Percentiles rank a stretch among this genome's conserved stretches.
phyloP scores from a whole-genome alignment of 2,797 vertebrate genomes.

The Toxotes lorentzi region DNA sequence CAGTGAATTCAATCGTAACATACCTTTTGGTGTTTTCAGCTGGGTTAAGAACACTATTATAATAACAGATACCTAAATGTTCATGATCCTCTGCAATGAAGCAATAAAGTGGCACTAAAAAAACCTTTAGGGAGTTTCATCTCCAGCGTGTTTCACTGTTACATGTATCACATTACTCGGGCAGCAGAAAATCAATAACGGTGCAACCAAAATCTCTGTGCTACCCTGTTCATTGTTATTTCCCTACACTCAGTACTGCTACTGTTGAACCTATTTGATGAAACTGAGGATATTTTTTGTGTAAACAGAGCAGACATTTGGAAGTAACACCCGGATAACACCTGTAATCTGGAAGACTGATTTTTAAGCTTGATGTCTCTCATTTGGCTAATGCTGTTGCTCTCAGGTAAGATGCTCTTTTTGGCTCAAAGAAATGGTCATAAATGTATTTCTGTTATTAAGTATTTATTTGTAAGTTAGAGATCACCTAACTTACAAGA shows the following conservation, averaged over 20 bases:
- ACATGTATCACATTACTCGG: slow-evolving; percentile 80
- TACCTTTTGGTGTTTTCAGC: neutral
- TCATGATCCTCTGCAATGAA: slow-evolving; percentile 9
- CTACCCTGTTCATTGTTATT: slow-evolving; percentile 45
- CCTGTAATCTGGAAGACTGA: slow-evolving; percentile 11
- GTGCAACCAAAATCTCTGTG: slow-evolving; percentile 65
- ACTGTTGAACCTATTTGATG: slow-evolving; percentile 6
- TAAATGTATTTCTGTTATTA: neutral
- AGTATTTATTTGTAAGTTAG: neutral
- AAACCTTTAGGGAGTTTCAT: slow-evolving; percentile 54
- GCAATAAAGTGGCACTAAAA: slow-evolving; percentile 14
- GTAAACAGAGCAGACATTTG: slow-evolving; percentile 9
- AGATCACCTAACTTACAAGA: neutral
- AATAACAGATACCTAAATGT: slow-evolving; percentile 9
- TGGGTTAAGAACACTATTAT: neutral
- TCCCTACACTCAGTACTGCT: slow-evolving; percentile 10
- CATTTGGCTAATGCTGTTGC: slow-evolving; percentile 71
- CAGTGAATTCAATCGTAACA: neutral
- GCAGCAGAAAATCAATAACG: slow-evolving; percentile 82
- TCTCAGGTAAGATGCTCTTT: slow-evolving; percentile 80
- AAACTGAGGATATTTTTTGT: slow-evolving; percentile 50
- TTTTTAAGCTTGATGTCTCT: slow-evolving; percentile 67
- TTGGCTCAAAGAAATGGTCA: neutral
- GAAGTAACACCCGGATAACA: slow-evolving; percentile 32
- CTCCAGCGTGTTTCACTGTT: slow-evolving; percentile 40